These are phyloP conservation scores for Chelon auratus DNA, from an alignment of 2,797 vertebrate species.

Conservation along the genomic window DNA sequence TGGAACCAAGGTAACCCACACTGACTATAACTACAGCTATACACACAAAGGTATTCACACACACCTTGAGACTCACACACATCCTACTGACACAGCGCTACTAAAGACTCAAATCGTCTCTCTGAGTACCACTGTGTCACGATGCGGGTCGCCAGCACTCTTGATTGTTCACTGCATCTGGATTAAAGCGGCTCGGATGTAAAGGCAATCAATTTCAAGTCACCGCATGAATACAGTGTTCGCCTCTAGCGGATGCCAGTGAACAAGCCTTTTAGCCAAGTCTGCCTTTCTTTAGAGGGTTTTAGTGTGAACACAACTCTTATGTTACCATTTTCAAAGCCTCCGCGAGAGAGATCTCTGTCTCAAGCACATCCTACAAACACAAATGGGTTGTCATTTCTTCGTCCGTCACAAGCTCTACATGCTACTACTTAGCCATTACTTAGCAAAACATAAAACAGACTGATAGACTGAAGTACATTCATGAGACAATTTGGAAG, in stretches of 20 bases:
- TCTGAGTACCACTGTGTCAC: slow-evolving; percentile 34
- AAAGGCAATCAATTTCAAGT: background rate
- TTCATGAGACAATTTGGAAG: no score
- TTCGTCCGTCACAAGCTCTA: no score
- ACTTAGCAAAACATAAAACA: no score
- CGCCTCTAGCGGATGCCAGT: slow-evolving; percentile 21
- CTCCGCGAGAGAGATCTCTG: slow-evolving; percentile 73
- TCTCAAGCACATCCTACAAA: slow-evolving; percentile 75
- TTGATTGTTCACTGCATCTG: slow-evolving; percentile 52
- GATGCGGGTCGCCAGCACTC: slow-evolving; percentile 7
- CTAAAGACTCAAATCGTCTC: background rate
- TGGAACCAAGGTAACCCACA: slow-evolving; percentile 80
- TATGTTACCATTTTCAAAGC: slow-evolving; percentile 78
- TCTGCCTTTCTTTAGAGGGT: background rate
- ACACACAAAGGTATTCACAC: slow-evolving; percentile 1
- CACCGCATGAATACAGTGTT: background rate
- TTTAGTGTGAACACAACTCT: background rate
- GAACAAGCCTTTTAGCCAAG: slow-evolving; percentile 41
- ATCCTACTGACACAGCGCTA: slow-evolving; percentile 18
- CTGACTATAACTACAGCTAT: slow-evolving; percentile 56
- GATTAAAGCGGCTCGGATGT: background rate
- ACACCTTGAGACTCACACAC: background rate
- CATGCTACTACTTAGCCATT: no score
- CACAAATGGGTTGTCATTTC: slow-evolving; percentile 23
- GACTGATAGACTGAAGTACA: no score